Percentiles rank a stretch among this genome's conserved stretches.
phyloP scores from a whole-genome alignment of 2,888 invertebrate species.

The Cryptosula pallasiana region DNA sequence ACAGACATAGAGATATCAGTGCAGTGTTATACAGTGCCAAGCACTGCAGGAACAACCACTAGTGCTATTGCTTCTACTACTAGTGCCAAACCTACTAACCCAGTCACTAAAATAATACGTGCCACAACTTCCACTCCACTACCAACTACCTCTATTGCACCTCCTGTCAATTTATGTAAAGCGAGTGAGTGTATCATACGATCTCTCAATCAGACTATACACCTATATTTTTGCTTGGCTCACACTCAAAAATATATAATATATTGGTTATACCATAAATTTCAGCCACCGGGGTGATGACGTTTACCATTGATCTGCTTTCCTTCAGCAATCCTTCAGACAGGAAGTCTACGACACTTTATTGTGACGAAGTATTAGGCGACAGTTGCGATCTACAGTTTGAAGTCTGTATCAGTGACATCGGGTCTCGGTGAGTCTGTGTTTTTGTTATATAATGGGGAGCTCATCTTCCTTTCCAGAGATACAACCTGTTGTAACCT shows the following conservation, averaged over 20 bases:
- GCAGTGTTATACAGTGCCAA: background rate
- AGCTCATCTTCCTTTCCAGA: no score
- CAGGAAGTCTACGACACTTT: background rate
- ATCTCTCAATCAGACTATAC: no score
- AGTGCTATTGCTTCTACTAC: background rate
- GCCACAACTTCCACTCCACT: no score
- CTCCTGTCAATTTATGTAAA: background rate
- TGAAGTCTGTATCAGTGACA: conserved; percentile 20
- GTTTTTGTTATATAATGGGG: no score
- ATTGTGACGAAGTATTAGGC: background rate
- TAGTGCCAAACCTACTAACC: background rate
- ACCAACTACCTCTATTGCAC: no score
- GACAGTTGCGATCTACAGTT: background rate
- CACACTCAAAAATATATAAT: no score
- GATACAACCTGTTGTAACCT: no score
- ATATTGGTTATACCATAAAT: no score
- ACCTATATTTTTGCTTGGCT: no score
- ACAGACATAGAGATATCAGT: no score
- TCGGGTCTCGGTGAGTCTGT: background rate
- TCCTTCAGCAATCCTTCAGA: conserved; percentile 4
- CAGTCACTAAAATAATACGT: no score
- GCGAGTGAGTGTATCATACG: background rate
- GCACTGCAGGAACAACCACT: background rate
- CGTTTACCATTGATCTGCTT: background rate
- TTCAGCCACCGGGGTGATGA: background rate